Percentiles rank a stretch among this genome's conserved stretches.
phyloP scores from a whole-genome alignment of 2,888 invertebrate genomes.

The Disparrhopalites patrizii region DNA sequence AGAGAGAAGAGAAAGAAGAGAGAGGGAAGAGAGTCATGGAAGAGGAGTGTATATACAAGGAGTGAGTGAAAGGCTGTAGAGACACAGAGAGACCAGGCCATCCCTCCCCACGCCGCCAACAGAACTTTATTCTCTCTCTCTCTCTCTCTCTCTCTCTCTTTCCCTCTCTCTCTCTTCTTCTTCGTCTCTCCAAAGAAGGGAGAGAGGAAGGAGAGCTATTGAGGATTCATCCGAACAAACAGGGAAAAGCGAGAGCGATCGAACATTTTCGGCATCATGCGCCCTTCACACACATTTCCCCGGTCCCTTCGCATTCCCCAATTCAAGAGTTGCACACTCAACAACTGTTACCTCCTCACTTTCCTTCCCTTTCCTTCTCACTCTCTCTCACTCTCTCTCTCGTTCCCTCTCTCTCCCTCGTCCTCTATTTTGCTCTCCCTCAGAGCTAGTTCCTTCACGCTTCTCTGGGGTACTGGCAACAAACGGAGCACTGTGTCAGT shows the following conservation, averaged over 20 bases:
- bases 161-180: background rate
- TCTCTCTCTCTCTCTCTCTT: background rate
- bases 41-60: constrained; percentile 1
- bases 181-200: background rate
- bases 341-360: too few relatives aligned
- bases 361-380: too few relatives aligned
- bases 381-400: too few relatives aligned
- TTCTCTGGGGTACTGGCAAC: too few relatives aligned
- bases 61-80: background rate
- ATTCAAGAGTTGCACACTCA: constrained; percentile 14
- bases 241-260: constrained; percentile 22
- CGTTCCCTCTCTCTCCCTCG: too few relatives aligned
- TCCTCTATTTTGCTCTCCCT: too few relatives aligned
- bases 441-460: too few relatives aligned
- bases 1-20: background rate
- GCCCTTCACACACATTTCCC: constrained; percentile 27
- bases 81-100: too few relatives aligned
- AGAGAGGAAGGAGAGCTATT: constrained; percentile 14
- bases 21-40: too few relatives aligned
- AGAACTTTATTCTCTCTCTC: background rate
- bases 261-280: constrained; percentile 30
- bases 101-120: constrained; percentile 5
- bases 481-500: too few relatives aligned
- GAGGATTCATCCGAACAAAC: constrained; percentile 26
- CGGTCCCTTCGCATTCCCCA: constrained; percentile 3